Base-by-base conservation (phyloP, 1,140 invertebrate species). In the Goniozus legneri region DNA sequence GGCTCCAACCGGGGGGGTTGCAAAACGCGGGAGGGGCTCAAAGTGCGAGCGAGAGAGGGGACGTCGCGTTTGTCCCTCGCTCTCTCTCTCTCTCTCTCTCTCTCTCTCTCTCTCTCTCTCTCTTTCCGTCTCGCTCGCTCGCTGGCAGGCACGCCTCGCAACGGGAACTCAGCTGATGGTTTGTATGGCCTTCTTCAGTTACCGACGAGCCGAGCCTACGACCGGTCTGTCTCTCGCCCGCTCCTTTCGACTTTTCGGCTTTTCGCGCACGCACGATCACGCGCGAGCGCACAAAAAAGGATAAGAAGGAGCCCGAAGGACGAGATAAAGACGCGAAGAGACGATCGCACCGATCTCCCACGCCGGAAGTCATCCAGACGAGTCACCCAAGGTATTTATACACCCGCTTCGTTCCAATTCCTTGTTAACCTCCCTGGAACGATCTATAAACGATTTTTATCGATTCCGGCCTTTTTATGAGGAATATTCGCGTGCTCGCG, bases 161-260 rank as follows among this genome's bases (percentile, higher is more conserved):
- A n/a, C 15, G 22, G 16, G 22, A 50, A 60, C 47, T 60, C 62
- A 64, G 60, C 59, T 64, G 61, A 64, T 64, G 61, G 49, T 47
- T 47, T 50, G 13, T n/a, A 40, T 43, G 47, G 39, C 52, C 49
- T 60, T 57, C 51, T 51, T 62, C 60, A 64, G 61, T 62, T 58
- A 60, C 54, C 49, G n/a, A n/a, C n/a, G n/a, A n/a, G n/a, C n/a
- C n/a, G n/a, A n/a, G n/a, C n/a, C 44, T 64, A 57, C 49, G 61
- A 55, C 61, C 59, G 56, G 53, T 49, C 47, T 43, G 42, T 52
- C 32, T 30, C 34, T n/a, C 37, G 44, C 20, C 3, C 38, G 39
- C 37, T 10, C 20, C 14, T n/a, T 35, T 12, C 14, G 2, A 12
- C 39, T n/a, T n/a, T n/a, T n/a, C n/a, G n/a, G n/a, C n/a, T n/a